Evolutionary conservation across 2,797 vertebrate species (phyloP).

Genomic region (Nyctalus aviator): DNA sequence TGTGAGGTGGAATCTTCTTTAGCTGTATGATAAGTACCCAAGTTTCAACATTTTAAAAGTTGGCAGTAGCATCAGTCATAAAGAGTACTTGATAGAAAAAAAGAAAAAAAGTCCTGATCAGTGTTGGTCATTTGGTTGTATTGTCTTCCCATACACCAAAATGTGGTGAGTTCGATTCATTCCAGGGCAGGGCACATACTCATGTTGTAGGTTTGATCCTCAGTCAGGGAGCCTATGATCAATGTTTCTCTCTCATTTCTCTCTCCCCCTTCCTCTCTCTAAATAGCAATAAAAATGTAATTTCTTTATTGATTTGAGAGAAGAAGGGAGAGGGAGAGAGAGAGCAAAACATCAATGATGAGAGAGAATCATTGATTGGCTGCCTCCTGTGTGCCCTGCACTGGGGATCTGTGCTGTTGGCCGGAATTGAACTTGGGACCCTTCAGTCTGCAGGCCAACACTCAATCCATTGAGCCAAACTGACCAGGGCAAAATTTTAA

Average conservation of each 20-base stretch:
- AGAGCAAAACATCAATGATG: too few species aligned
- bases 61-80: background rate
- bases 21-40: background rate
- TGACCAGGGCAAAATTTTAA: background rate
- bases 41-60: background rate
- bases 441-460: too few species aligned
- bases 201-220: background rate
- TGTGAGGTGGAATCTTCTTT: background rate
- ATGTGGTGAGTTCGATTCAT: rapidly evolving
- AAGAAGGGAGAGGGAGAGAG: too few species aligned
- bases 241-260: background rate
- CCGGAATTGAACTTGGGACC: too few species aligned
- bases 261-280: background rate
- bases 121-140: background rate
- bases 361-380: too few species aligned
- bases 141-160: background rate
- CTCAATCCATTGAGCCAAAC: too few species aligned
- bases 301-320: too few species aligned
- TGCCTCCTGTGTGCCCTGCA: too few species aligned
- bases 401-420: too few species aligned
- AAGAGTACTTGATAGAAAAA: background rate
- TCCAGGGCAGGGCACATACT: background rate
- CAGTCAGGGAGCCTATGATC: background rate
- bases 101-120: background rate
- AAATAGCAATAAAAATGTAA: background rate